Evolutionary conservation across 2,113 vertebrate genomes (phyloP), one percentile per base, ranked within the genome.

Genomic region (Stictonetta naevosa): DNA sequence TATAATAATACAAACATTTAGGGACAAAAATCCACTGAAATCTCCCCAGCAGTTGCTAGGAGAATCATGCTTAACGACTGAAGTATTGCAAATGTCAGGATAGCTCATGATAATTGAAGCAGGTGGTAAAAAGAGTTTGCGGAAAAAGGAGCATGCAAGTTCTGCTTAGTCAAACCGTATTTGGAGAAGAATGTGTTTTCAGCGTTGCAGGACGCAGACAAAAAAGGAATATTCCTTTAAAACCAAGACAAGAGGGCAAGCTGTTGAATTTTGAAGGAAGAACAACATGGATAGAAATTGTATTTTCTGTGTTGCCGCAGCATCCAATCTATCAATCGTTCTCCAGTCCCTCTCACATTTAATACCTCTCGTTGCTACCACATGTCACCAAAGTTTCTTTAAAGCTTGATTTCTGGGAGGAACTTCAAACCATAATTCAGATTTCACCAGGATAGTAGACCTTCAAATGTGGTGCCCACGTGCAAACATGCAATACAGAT

Each of bases 101-200:
- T 66, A 87, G 53, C 73, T 93, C n/a, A 5, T 60, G 73, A 16
- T 67, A 33, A 20, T 15, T 56, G 13, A 12, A 95, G 92, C 88
- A 92, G 88, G 94, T 90, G 90, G 60, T 52, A 11, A 88, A 88
- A 72, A 73, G 72, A 90, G 87, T 81, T 68, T 92, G 82, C 88
- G 85, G 46, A 60, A 52, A 71, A 71, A 94, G 79, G 60, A 90
- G 73, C 3, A 1, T 78, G 76, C 60, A 33, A 88, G 86, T 88
- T 88, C 69, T 95, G 68, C n/a, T 92, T 72, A 82, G 38, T 48
- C 73, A 67, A 82, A 26, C 95, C 88, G 72, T 92, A 82, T 94
- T 96, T 90, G 95, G 95, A 90, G 93, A 95, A 85, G 90, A 93
- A 91, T 58, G 71, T 87, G 91, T 72, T 86, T 90, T 59, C 75